A percentile compares a stretch with the other conserved stretches of the same genome.
Conservation (phyloP, 1,140 invertebrate species). For the Pentalonia nigronervosa region DNA sequence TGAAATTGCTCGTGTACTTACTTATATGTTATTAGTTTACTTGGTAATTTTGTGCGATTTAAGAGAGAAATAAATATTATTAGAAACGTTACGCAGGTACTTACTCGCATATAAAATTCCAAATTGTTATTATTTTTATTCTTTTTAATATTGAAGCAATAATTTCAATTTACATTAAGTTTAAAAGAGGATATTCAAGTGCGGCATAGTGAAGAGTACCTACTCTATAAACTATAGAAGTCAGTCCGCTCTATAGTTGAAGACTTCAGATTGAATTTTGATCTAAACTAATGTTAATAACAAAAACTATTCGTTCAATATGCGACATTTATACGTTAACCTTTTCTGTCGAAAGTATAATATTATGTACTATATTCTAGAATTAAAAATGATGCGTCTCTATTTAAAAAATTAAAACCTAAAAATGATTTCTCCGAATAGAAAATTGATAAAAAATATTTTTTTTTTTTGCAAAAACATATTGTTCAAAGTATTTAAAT, state of each 20-base stretch:
- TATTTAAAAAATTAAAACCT: neutral
- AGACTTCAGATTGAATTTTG: neutral
- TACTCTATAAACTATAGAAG: too few relatives aligned
- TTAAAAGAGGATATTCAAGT: neutral
- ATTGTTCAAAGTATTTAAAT: neutral
- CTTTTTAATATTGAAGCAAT: neutral
- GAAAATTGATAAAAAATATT: neutral
- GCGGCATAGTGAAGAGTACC: too few relatives aligned
- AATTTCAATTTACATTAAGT: too few relatives aligned
- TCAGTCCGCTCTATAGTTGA: neutral
- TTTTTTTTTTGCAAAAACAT: neutral
- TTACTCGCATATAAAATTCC: neutral
- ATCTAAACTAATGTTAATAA: too few relatives aligned
- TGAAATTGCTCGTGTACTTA: too few relatives aligned
- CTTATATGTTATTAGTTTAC: too few relatives aligned
- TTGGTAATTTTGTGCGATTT: neutral
- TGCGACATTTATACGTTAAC: neutral
- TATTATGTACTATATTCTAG: neutral
- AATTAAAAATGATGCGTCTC: neutral
- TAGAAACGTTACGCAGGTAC: neutral
- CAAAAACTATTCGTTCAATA: neutral
- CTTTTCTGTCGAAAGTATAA: neutral
- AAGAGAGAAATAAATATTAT: neutral
- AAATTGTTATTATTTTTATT: neutral
- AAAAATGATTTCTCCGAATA: neutral